Evolutionary conservation across 1,140 invertebrate genomes (phyloP).

Genomic region (Phortica variegata): DNA sequence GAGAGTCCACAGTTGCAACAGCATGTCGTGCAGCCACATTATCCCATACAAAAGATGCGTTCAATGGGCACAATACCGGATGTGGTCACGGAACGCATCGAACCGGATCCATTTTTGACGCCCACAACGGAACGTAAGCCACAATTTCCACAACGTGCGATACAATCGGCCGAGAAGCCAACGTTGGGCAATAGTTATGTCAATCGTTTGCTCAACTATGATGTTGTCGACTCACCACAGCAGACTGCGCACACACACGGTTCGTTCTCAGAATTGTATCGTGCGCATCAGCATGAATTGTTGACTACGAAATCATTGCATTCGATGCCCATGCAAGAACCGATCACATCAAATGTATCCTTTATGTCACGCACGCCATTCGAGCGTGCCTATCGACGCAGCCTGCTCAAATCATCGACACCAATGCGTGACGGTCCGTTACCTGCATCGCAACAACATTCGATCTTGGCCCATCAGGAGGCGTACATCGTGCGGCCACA

Average conservation of each 20-base stretch:
- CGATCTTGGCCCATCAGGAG: constrained; percentile 26
- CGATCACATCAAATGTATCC: constrained; percentile 11
- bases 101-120: constrained; percentile 49
- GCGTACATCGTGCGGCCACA: constrained; percentile 36
- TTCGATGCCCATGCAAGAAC: background rate
- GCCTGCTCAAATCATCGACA: constrained; percentile 29
- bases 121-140: constrained; percentile 40
- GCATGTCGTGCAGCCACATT: constrained; percentile 23
- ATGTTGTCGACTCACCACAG: constrained; percentile 34
- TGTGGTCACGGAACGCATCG: constrained; percentile 42
- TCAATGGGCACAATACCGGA: constrained; percentile 56
- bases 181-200: constrained; percentile 25
- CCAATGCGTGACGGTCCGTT: constrained; percentile 16
- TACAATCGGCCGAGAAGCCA: constrained; percentile 41
- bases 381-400: constrained; percentile 49
- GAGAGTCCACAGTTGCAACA: constrained; percentile 34
- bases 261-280: background rate
- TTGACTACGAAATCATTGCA: constrained; percentile 14
- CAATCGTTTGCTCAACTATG: constrained; percentile 38
- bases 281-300: constrained; percentile 4
- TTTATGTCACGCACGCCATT: constrained; percentile 52
- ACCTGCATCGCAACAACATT: constrained; percentile 21
- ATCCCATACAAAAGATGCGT: constrained; percentile 55
- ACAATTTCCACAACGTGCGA: constrained; percentile 32
- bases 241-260: constrained; percentile 7